Evolutionary conservation across 1,140 invertebrate genomes (phyloP), one percentile per base, ranked within the genome.

Genomic region (Lepeophtheirus salmonis): DNA sequence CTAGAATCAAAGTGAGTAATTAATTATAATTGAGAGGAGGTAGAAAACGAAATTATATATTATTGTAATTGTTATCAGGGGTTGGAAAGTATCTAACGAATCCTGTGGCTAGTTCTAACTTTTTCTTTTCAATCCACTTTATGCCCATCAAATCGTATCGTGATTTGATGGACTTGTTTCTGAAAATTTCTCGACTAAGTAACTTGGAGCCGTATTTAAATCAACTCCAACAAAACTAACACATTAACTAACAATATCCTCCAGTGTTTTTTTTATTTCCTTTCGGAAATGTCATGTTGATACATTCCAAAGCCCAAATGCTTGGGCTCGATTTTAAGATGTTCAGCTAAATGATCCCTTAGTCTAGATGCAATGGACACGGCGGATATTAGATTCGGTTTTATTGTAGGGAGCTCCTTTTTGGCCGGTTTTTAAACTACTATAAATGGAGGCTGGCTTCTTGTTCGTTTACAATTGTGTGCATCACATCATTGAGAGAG

Each of bases 391-490:
- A 85, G 71, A 71, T 83, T 84, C 0, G 70, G 72, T 64, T 91
- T 87, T 69, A 91, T 73, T 51, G 80, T 71, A 1, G 85, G 83
- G 68, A 91, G 83, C 70, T 95, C 89, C 68, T 83, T 79, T 64
- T 80, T 76, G 0, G 89, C 89, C 69, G 84, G n/a, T 80, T 51
- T 79, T 72, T 62, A 84, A 83, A 59, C 86, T 83, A 23, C 87
- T 91, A 68, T 94, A 95, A 66, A 91, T 83, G 2, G 87, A 90
- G 0, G 86, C n/a, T n/a, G n/a, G n/a, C 86, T 0, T 89, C 89
- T 67, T 80, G 77, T 71, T 95, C 89, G 65, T 83, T 82, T 0
- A 94, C 82, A 64, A 94, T 89, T 4, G 85, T 83, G 65, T 84
- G 87, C 12, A 73, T 73, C 21, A 87, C 73, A 62, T 78, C n/a